phyloP scores from a whole-genome alignment of 2,888 invertebrate species.

The Eristalis arbustorum region DNA sequence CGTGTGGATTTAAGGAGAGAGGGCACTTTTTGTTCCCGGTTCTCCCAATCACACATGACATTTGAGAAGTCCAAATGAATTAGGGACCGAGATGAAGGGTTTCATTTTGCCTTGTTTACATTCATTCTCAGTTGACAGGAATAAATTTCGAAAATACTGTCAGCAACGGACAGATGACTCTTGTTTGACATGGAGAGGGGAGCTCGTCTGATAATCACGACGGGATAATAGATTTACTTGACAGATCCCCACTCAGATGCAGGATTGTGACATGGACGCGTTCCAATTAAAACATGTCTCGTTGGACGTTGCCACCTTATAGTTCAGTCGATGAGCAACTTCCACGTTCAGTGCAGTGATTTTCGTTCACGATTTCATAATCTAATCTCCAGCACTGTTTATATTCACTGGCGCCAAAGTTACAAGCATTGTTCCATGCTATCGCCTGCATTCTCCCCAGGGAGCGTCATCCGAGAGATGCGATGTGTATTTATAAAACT shows the following conservation, averaged over 20 bases:
- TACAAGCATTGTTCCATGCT: background rate
- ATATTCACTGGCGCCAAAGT: conserved; percentile 50
- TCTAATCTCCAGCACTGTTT: background rate
- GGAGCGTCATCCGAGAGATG: background rate
- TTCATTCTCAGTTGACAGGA: conserved; percentile 11
- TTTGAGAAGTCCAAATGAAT: conserved; percentile 18
- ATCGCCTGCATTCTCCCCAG: background rate
- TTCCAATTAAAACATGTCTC: background rate
- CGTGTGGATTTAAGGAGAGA: background rate
- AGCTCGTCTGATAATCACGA: background rate
- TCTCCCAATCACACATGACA: conserved; percentile 8
- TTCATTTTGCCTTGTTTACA: conserved; percentile 3
- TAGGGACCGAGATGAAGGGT: conserved; percentile 25
- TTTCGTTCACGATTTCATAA: background rate
- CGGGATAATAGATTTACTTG: background rate
- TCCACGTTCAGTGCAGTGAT: background rate
- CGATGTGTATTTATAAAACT: conserved; percentile 10
- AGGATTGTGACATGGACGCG: too few species aligned
- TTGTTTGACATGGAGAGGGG: background rate
- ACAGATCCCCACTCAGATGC: too few species aligned
- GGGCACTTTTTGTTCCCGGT: background rate
- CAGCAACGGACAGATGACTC: background rate
- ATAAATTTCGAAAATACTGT: conserved; percentile 1
- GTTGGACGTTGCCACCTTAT: background rate
- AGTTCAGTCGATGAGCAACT: background rate